Conservation (phyloP, 2,797 vertebrate genomes). For the Rhinella marina region DNA sequence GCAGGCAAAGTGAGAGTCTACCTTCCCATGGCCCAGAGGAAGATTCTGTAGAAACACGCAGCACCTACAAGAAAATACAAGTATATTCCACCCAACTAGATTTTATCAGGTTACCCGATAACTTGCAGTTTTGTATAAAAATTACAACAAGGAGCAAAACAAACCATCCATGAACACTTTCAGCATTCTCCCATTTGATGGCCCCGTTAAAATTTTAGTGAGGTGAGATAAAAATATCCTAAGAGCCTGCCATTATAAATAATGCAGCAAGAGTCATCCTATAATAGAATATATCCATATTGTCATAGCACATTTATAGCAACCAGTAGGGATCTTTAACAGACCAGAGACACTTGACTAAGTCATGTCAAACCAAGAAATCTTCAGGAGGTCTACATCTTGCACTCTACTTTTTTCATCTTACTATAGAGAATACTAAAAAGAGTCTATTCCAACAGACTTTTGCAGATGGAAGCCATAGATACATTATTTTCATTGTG, state of each 20-base stretch:
- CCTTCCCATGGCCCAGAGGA: conserved; percentile 43
- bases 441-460: background rate
- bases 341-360: background rate
- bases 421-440: background rate
- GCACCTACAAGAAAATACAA: conserved; percentile 28
- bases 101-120: conserved; percentile 6
- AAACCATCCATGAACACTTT: background rate
- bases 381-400: background rate
- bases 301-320: background rate
- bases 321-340: background rate
- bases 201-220: background rate
- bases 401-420: background rate
- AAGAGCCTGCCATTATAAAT: conserved; percentile 11
- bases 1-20: conserved; percentile 41
- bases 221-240: conserved; percentile 8
- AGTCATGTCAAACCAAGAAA: background rate
- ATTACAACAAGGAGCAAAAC: background rate
- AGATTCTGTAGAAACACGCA: background rate
- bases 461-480: background rate
- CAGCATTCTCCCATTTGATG: background rate
- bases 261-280: conserved; percentile 10
- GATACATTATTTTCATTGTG: background rate
- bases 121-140: background rate
- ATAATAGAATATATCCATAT: conserved; percentile 16
- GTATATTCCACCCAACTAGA: conserved; percentile 19